A percentile compares a stretch with the other conserved stretches of the same genome.
Conservation (phyloP, 2,888 invertebrate species). For the Spisula subtruncata region DNA sequence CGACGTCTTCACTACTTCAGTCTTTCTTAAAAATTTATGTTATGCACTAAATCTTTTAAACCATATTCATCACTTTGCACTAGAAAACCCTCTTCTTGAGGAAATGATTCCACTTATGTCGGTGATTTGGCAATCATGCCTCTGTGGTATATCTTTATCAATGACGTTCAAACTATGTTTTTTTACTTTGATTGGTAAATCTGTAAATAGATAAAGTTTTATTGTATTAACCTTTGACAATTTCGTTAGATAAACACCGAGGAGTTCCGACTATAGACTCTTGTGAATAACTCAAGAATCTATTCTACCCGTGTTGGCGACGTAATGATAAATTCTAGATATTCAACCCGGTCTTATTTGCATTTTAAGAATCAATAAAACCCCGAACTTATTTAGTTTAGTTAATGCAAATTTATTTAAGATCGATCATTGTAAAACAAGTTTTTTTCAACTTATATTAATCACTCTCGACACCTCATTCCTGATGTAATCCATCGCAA, state of each 20-base stretch:
- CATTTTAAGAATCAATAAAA: too few species aligned
- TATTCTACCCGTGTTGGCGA: constrained; percentile 9
- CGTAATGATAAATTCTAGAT: neutral
- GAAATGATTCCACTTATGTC: neutral
- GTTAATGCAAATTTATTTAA: too few species aligned
- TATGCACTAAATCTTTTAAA: too few species aligned
- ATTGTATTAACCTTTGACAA: neutral
- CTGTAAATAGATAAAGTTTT: too few species aligned
- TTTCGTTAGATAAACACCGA: too few species aligned
- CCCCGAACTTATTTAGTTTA: too few species aligned
- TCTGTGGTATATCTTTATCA: neutral
- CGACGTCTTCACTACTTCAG: too few species aligned
- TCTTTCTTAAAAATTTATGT: too few species aligned
- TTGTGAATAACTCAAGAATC: neutral
- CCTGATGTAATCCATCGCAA: too few species aligned
- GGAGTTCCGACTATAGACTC: neutral
- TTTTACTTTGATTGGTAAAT: neutral
- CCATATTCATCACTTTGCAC: neutral
- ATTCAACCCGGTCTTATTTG: neutral
- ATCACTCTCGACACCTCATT: too few species aligned
- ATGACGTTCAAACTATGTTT: neutral
- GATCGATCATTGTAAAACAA: too few species aligned
- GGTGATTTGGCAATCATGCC: neutral
- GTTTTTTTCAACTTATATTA: too few species aligned
- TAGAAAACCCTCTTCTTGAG: neutral